Evolutionary conservation across 1,140 invertebrate genomes (phyloP).

Genomic region (Saxidomus purpurata): DNA sequence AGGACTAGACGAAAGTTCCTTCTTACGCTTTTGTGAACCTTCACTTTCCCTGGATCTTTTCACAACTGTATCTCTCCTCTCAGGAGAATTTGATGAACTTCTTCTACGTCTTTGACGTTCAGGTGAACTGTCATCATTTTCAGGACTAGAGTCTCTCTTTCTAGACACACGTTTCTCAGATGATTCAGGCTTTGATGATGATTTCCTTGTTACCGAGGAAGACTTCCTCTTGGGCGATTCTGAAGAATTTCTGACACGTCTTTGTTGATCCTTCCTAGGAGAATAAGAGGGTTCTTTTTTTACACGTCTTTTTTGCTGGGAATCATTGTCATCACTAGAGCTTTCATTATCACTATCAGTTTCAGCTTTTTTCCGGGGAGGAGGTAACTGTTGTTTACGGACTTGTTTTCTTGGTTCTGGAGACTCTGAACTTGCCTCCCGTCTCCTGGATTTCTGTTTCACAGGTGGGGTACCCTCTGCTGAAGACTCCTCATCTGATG

Average conservation of each 20-base stretch:
- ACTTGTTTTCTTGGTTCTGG: not conserved
- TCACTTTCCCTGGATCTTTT: constrained; percentile 44
- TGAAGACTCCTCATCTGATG: constrained; percentile 37
- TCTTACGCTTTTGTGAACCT: not conserved
- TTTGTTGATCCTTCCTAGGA: constrained; percentile 1
- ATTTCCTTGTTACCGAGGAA: not conserved
- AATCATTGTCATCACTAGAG: constrained; percentile 43
- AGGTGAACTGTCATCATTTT: not conserved
- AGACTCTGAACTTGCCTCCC: not conserved
- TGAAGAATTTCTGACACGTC: not conserved
- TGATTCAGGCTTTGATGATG: not conserved
- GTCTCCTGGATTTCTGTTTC: constrained; percentile 44
- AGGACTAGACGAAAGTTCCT: constrained; percentile 31
- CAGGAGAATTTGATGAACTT: not conserved
- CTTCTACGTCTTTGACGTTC: not conserved
- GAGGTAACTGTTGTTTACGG: not conserved
- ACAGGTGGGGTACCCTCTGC: not conserved
- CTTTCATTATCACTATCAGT: constrained; percentile 10
- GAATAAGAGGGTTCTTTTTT: constrained; percentile 10
- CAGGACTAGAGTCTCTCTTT: constrained; percentile 2
- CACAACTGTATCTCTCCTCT: not conserved
- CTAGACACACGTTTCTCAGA: not conserved
- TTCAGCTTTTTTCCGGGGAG: not conserved
- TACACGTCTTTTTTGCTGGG: not conserved
- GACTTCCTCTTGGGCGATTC: not conserved